A percentile compares a stretch with the other conserved stretches of the same genome.
phyloP scores from a whole-genome alignment of 2,888 invertebrate species.

The Ypsolopha scabrella region DNA sequence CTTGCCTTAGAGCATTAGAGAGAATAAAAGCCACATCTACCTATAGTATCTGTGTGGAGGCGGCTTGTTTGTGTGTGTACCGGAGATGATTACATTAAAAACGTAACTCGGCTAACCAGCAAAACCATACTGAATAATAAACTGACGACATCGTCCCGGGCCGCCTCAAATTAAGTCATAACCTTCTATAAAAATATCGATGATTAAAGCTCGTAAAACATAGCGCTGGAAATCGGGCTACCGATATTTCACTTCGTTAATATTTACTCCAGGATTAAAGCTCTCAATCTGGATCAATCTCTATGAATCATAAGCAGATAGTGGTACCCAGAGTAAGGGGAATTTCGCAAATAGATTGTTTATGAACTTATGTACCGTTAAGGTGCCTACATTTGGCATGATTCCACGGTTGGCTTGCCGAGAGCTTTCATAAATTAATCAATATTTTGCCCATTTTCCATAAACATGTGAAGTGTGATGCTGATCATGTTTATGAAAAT shows the following conservation, averaged over 20 bases:
- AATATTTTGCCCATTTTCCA: neutral
- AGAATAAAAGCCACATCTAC: no score
- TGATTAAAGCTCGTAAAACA: constrained; percentile 21
- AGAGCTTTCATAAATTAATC: neutral
- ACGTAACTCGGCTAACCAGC: no score
- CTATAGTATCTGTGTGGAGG: no score
- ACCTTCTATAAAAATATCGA: constrained; percentile 32
- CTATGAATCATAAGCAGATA: neutral
- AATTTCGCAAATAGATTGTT: neutral
- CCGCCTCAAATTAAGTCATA: neutral
- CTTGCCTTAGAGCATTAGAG: no score
- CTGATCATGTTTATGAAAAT: no score
- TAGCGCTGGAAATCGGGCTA: neutral
- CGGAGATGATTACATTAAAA: no score
- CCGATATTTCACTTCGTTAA: neutral
- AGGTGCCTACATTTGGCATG: neutral
- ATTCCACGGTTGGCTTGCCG: neutral
- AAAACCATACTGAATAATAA: no score
- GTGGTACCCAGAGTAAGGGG: neutral
- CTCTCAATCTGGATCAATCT: constrained; percentile 27
- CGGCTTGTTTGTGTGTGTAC: no score
- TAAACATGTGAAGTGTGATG: no score
- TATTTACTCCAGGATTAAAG: constrained; percentile 9
- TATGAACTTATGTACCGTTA: neutral
- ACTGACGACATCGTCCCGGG: no score